A percentile compares a stretch with the other conserved stretches of the same genome.
phyloP scores from a whole-genome alignment of 2,113 vertebrate genomes.

The Calcarius ornatus region DNA sequence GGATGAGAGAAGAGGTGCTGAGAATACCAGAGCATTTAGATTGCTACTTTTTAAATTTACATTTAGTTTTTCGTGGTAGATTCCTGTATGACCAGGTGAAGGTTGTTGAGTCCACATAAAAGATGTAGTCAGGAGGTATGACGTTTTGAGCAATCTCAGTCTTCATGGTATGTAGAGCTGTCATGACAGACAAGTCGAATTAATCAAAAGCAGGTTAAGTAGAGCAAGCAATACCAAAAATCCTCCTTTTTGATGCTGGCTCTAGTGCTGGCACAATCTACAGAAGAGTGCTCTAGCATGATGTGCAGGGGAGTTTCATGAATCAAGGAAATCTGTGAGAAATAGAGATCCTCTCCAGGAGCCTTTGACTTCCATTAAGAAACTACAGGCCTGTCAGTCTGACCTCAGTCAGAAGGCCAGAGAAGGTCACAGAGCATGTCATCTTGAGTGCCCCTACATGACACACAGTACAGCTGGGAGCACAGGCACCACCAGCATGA shows the following conservation, averaged over 20 bases:
- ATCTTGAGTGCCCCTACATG: neutral
- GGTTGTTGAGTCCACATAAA: neutral
- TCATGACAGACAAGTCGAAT: neutral
- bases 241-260: neutral
- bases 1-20: neutral
- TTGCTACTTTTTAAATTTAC: neutral
- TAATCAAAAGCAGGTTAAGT: neutral
- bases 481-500: neutral
- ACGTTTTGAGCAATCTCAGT: neutral
- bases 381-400: neutral
- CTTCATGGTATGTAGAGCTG: neutral
- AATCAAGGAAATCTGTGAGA: neutral
- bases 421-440: neutral
- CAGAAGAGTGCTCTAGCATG: neutral
- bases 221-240: neutral
- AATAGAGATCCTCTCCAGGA: neutral
- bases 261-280: accelerated
- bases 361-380: neutral
- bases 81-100: neutral
- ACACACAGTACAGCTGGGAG: neutral
- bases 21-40: neutral
- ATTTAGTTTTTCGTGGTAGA: neutral
- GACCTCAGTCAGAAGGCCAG: neutral
- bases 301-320: neutral
- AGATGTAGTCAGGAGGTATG: neutral